Percentiles rank a stretch among this genome's conserved stretches.
These are phyloP conservation scores for Rallus limicola DNA, from an alignment of 2,113 vertebrate species.

Conservation along the genomic window DNA sequence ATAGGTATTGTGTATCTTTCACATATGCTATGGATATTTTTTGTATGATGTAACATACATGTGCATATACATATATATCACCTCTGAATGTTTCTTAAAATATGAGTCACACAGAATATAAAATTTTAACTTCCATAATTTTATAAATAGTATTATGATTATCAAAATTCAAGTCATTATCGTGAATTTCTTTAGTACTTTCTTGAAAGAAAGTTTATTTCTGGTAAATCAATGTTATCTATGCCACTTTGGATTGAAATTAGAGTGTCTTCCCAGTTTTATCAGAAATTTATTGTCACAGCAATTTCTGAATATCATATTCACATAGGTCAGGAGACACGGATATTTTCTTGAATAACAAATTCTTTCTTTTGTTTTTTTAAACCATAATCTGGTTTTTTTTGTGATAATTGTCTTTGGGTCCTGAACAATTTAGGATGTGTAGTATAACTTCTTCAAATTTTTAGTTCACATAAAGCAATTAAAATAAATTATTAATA, in stretches of 20 bases:
- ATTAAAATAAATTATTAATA: not conserved
- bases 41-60: not conserved
- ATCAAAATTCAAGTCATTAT: not conserved
- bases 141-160: not conserved
- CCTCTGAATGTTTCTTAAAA: not conserved
- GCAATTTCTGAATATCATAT: not conserved
- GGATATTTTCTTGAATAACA: not conserved
- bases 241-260: not conserved
- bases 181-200: accelerated
- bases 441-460: not conserved
- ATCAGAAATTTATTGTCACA: not conserved
- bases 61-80: not conserved
- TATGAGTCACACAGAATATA: not conserved
- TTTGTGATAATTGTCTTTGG: not conserved
- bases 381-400: not conserved
- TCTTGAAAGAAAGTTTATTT: not conserved
- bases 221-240: not conserved
- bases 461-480: not conserved
- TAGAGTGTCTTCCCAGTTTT: not conserved
- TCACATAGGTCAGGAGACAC: not conserved
- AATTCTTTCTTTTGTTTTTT: not conserved
- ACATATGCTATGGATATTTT: not conserved
- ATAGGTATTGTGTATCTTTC: not conserved
- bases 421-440: not conserved
- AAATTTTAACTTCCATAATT: not conserved